Percentiles rank a stretch among this genome's conserved stretches.
Conservation (phyloP, 2,888 invertebrate genomes). For the Drosophila histrio region DNA sequence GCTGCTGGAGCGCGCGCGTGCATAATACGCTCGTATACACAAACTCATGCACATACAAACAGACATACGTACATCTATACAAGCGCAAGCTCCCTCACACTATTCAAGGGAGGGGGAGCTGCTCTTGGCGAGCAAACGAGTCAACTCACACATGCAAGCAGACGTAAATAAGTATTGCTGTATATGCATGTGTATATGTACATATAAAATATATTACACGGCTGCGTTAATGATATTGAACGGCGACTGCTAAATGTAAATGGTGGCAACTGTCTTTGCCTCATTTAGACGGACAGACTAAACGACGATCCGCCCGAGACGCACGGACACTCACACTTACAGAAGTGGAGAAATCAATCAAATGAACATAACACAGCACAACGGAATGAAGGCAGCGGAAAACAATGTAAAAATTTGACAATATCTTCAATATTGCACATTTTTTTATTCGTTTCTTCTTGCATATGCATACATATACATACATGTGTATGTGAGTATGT, state of each 20-base stretch:
- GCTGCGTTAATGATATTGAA: constrained; percentile 60
- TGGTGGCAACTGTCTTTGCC: constrained; percentile 44
- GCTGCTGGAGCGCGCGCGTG: constrained; percentile 76
- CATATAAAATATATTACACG: constrained; percentile 56
- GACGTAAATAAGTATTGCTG: constrained; percentile 36
- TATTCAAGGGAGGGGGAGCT: constrained; percentile 16
- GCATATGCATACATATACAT: constrained; percentile 34
- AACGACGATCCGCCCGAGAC: constrained; percentile 48
- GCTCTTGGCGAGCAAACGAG: constrained; percentile 44
- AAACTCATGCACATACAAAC: constrained; percentile 27
- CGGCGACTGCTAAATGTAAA: constrained; percentile 45
- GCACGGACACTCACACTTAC: constrained; percentile 17
- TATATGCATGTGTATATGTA: constrained; percentile 23
- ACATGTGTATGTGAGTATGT: constrained; percentile 31
- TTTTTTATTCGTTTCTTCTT: constrained; percentile 38
- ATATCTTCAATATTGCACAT: constrained; percentile 62
- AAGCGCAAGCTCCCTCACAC: constrained; percentile 34
- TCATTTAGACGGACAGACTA: constrained; percentile 40
- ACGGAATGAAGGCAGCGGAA: constrained; percentile 52
- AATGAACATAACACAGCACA: constrained; percentile 45
- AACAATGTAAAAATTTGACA: constrained; percentile 48
- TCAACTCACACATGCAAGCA: constrained; percentile 49
- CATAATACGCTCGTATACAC: constrained; percentile 62
- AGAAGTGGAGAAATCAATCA: constrained; percentile 75
- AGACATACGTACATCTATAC: constrained; percentile 28